Base-by-base conservation (phyloP, 2,113 vertebrate species). In the Orycteropus afer region DNA sequence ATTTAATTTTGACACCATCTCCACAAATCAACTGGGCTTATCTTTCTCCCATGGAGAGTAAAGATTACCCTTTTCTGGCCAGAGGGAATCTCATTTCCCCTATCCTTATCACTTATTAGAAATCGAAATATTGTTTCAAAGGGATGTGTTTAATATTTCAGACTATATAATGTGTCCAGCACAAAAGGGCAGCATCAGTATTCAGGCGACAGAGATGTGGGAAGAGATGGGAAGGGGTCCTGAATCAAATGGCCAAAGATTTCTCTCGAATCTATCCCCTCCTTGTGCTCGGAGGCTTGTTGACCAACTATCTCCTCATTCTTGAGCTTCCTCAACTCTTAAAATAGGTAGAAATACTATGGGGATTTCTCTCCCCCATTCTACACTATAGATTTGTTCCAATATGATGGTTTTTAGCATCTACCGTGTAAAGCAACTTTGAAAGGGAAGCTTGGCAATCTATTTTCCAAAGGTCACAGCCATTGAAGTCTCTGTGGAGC, bases 1-100 rank as follows among this genome's bases (percentile, higher is more conserved):
- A 97, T 98, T 97, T 96, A 86, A 96, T 97, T 95, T 96, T 96
- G 96, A 97, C 94, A 94, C 85, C 89, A 87, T 89, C 94, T 94
- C 95, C 89, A 85, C 93, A 97, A 95, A 97, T 95, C 27, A 15
- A 74, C 76, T 82, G 32, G 63, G 93, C 80, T 97, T 96, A 96
- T 97, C 96, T 97, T 94, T 89, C 91, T 96, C 83, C 63, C 76
- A 29, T 42, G n/a, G 77, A 95, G 71, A 97, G 91, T 71, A 40
- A 96, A 97, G 80, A 97, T 53, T 86, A 89, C 61, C 94, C 95
- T 97, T 95, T 86, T 95, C 89, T 96, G 86, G 91, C 93, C 93
- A 85, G 71, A 96, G 90, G 89, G 94, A 95, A 82, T 95, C 96
- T 97, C 94, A 97, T 97, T 97, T 96, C 95, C 97, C 95, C 61